These are phyloP conservation scores for Lamproptera curius DNA, from an alignment of 2,888 invertebrate genomes.

Conservation along the genomic window DNA sequence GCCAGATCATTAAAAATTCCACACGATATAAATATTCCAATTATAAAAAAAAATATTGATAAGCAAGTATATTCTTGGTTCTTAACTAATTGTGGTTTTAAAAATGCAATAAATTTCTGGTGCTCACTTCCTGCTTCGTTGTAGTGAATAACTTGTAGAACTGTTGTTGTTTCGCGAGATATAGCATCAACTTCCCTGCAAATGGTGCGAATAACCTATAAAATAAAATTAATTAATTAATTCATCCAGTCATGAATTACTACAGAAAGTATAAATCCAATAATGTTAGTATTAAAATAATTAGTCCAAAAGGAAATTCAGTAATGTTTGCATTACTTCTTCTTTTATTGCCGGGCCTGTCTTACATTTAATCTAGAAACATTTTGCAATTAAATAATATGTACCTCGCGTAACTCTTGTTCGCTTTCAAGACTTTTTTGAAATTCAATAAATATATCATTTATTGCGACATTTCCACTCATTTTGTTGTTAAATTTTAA, in stretches of 20 bases:
- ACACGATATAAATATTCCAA: not conserved
- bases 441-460: slow-evolving; percentile 84
- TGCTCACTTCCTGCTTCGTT: slow-evolving; percentile 82
- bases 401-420: slow-evolving; percentile 89
- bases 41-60: not conserved
- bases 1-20: no score
- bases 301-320: no score
- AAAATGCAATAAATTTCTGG: no score
- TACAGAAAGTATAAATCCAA: no score
- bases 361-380: no score
- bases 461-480: slow-evolving; percentile 61
- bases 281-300: no score
- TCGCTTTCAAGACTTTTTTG: slow-evolving; percentile 87
- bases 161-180: slow-evolving; percentile 87
- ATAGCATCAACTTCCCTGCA: slow-evolving; percentile 88
- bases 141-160: slow-evolving; percentile 90
- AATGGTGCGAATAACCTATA: slow-evolving; percentile 81
- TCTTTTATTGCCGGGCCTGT: no score
- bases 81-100: no score
- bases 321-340: no score
- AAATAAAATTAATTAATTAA: no score
- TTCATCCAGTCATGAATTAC: no score
- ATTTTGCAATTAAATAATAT: slow-evolving; percentile 1
- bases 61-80: no score
- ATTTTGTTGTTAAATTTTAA: slow-evolving; percentile 29